Percentiles rank a stretch among this genome's conserved stretches.
phyloP scores from a whole-genome alignment of 2,797 vertebrate species.

The Ara ararauna region DNA sequence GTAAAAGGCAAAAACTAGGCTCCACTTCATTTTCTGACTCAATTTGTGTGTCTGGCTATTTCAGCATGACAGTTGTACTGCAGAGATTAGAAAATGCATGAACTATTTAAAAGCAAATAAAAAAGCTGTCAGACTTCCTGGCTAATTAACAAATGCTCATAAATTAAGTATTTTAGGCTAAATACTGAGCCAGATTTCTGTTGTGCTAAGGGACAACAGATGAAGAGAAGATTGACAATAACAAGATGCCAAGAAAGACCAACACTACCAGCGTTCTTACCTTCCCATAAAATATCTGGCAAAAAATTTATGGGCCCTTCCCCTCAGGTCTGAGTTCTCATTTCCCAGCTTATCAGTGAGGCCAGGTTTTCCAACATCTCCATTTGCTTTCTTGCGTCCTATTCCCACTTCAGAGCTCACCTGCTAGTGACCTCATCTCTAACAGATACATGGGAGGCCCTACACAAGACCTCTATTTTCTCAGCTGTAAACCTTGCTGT shows the following conservation, averaged over 20 bases:
- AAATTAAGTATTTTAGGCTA: background rate
- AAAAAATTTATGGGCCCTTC: background rate
- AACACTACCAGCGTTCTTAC: background rate
- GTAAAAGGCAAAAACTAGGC: background rate
- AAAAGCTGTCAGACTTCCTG: conserved; percentile 3
- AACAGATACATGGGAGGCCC: background rate
- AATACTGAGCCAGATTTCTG: background rate
- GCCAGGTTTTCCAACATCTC: background rate
- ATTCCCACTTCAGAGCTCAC: background rate
- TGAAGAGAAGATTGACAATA: background rate
- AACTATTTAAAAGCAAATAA: conserved; percentile 36
- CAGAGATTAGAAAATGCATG: background rate
- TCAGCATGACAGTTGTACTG: conserved; percentile 12
- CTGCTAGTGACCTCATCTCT: background rate
- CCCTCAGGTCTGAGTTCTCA: background rate
- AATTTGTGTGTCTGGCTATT: background rate
- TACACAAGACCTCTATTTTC: background rate
- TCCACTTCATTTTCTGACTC: background rate
- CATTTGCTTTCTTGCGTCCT: background rate
- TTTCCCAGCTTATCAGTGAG: background rate
- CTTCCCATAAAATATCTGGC: background rate
- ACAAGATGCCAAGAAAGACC: background rate
- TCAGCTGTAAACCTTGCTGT: background rate
- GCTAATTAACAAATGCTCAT: background rate
- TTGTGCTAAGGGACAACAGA: background rate